These are phyloP conservation scores for Heteronetta atricapilla DNA, from an alignment of 2,113 vertebrate species.

Conservation along the genomic window DNA sequence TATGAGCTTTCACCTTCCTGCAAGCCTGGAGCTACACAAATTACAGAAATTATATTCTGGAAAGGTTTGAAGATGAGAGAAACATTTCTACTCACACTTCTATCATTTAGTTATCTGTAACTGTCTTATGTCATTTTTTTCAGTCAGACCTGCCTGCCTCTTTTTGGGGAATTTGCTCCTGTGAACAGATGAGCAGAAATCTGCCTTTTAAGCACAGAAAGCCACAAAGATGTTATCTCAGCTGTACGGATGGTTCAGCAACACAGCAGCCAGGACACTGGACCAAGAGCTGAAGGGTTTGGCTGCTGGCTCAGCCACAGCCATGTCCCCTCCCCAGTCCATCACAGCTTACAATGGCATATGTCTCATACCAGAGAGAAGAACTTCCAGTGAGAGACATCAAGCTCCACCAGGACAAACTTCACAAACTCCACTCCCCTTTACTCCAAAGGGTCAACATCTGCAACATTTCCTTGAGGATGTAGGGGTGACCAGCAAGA, in stretches of 20 bases:
- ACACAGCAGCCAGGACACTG: no score
- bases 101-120: not conserved
- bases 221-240: rapidly evolving
- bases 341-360: rapidly evolving
- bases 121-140: not conserved
- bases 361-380: not conserved
- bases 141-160: not conserved
- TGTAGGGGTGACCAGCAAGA: rapidly evolving
- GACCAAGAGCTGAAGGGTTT: rapidly evolving
- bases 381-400: not conserved
- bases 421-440: not conserved
- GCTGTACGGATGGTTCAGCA: not conserved
- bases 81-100: not conserved
- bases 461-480: rapidly evolving
- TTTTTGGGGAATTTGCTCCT: not conserved
- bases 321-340: not conserved
- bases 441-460: not conserved
- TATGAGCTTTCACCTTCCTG: not conserved
- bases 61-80: not conserved
- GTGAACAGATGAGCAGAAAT: not conserved
- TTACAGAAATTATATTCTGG: not conserved
- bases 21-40: not conserved
- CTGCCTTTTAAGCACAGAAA: not conserved
- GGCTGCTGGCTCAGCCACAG: rapidly evolving
- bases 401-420: not conserved